Base-by-base conservation (phyloP, 2,888 invertebrate species). In the Cetonia aurata region DNA sequence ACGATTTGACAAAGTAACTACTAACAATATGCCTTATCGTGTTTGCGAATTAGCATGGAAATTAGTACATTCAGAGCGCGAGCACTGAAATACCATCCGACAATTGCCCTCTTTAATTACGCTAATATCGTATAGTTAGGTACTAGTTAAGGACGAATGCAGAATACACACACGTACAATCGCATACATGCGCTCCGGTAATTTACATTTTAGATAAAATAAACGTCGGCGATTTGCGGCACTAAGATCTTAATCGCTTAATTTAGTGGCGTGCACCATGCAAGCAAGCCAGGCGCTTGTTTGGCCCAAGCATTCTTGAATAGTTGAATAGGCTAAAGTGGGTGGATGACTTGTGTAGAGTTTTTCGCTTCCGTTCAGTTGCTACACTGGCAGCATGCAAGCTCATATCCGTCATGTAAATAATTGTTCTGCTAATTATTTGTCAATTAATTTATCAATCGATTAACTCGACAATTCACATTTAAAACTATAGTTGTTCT, bases 191-290 rank as follows among this genome's bases (percentile, higher is more conserved):
- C n/a, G n/a, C n/a, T n/a, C n/a, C n/a, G 68, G 67, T 65, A 62
- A 57, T 67, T 67, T 65, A n/a, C n/a, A 67, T 73, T 72, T 65
- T 66, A 67, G 68, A 71, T 71, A 67, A n/a, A 73, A 73, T 71
- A 71, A 50, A 55, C 71, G 60, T 67, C 66, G 60, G 17, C 72
- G n/a, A n/a, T n/a, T 62, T 48, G 59, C 70, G 66, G 55, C 71
- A 74, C 69, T n/a, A n/a, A 73, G 74, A 75, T 75, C 72, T n/a
- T 74, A 75, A 75, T 75, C 75, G 74, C 73, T n/a, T 75, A 75
- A 75, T 75, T 75, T 73, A n/a, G 56, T 70, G n/a, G 70, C 67
- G 70, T 70, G 70, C 41, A 52, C 69, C 69, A 62, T 69, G n/a
- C n/a, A n/a, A n/a, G n/a, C 69, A 62, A 62, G 50, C n/a, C n/a